These are phyloP conservation scores for Apamea monoglypha DNA, from an alignment of 2,888 invertebrate species.

Conservation along the genomic window DNA sequence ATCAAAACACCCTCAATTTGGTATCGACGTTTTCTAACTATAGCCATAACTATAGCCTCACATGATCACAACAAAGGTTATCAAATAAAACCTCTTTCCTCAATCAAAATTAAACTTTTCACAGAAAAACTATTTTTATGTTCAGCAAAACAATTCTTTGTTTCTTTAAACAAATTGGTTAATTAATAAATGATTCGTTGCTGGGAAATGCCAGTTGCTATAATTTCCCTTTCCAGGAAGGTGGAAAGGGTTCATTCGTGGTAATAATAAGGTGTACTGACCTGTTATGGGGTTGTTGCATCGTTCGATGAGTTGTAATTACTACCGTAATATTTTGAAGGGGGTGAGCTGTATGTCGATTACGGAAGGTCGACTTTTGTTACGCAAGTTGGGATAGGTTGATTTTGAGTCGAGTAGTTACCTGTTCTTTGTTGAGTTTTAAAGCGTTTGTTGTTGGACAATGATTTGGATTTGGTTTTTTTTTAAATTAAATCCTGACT, in stretches of 20 bases:
- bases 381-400: constrained; percentile 47
- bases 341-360: constrained; percentile 19
- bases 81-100: background rate
- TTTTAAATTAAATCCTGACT: background rate
- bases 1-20: background rate
- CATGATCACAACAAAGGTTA: background rate
- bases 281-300: constrained; percentile 46
- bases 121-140: constrained; percentile 19
- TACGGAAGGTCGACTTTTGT: constrained; percentile 23
- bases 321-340: constrained; percentile 11
- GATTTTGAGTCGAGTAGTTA: background rate
- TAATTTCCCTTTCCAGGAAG: constrained; percentile 42
- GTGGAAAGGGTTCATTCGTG: constrained; percentile 34
- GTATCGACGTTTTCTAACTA: background rate
- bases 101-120: background rate
- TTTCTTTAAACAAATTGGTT: constrained; percentile 14
- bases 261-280: constrained; percentile 52
- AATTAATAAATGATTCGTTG: constrained; percentile 16
- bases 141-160: constrained; percentile 13
- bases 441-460: background rate
- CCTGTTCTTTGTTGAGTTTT: constrained; percentile 5
- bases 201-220: constrained; percentile 32
- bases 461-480: background rate
- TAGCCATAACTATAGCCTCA: constrained; percentile 2
- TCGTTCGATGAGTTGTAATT: constrained; percentile 35